A percentile compares a stretch with the other conserved stretches of the same genome.
phyloP scores from a whole-genome alignment of 30 jellyfish, hydroid and myxozoan species.

The Hydractinia echinata region DNA sequence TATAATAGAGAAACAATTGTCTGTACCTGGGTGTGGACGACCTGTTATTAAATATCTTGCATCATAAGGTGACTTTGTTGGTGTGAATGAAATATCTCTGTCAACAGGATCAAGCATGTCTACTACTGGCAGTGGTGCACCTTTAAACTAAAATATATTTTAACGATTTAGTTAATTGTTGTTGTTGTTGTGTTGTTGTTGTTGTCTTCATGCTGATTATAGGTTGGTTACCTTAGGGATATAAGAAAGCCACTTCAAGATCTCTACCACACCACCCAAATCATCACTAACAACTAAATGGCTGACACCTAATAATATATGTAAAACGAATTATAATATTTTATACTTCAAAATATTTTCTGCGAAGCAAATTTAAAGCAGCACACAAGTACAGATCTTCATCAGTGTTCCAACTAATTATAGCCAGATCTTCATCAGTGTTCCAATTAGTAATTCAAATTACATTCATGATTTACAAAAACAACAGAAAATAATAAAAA shows the following conservation, averaged over 20 bases:
- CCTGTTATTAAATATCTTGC: conserved; percentile 96
- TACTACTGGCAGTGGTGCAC: conserved; percentile 65
- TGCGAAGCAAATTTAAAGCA: no score
- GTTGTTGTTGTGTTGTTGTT: neutral
- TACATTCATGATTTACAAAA: no score
- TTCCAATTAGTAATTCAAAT: no score
- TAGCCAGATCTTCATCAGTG: neutral
- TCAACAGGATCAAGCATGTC: conserved; percentile 64
- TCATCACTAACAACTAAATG: conserved; percentile 69
- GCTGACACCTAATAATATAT: conserved; percentile 61
- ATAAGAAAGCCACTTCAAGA: conserved; percentile 71
- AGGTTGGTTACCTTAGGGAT: conserved; percentile 70
- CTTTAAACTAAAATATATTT: conserved; percentile 1
- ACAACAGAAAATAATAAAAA: neutral
- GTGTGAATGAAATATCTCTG: conserved; percentile 63
- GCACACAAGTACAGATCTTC: neutral
- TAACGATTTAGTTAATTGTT: neutral
- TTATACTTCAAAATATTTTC: no score
- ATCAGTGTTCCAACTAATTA: neutral
- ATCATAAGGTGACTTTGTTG: conserved; percentile 79
- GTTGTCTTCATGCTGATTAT: neutral
- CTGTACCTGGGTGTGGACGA: conserved; percentile 44
- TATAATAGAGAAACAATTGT: neutral
- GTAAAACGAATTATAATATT: no score
- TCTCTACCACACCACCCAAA: conserved; percentile 58